These are phyloP conservation scores for Bradypus variegatus DNA, from an alignment of 2,797 vertebrate species.

Conservation along the genomic window DNA sequence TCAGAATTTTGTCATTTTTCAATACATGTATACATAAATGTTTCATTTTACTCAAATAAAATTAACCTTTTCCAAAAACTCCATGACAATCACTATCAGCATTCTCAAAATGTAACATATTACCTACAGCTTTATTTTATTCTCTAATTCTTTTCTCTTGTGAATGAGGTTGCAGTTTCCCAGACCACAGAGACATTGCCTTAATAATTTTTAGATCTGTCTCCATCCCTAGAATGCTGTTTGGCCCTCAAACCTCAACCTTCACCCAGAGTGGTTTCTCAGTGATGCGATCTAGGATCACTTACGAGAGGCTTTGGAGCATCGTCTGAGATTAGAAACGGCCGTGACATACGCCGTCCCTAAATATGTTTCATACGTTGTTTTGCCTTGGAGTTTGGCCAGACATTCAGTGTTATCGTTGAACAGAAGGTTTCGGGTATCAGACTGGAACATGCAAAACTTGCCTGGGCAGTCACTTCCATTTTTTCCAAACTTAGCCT, in stretches of 20 bases:
- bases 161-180: neutral
- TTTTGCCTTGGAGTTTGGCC: slow-evolving; percentile 62
- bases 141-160: neutral
- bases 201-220: neutral
- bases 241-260: neutral
- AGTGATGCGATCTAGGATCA: fast-evolving
- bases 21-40: neutral
- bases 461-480: fast-evolving
- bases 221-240: neutral
- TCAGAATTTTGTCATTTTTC: neutral
- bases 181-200: neutral
- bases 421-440: slow-evolving; percentile 84
- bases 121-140: neutral
- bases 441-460: slow-evolving; percentile 81
- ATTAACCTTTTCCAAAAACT: neutral
- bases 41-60: neutral
- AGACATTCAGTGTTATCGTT: slow-evolving; percentile 89
- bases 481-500: slow-evolving; percentile 71
- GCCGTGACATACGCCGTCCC: slow-evolving; percentile 69
- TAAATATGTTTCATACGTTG: slow-evolving; percentile 72
- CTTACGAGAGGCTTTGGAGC: slow-evolving; percentile 76
- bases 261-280: neutral
- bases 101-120: neutral
- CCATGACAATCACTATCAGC: neutral
- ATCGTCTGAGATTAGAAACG: slow-evolving; percentile 72